Percentiles rank a stretch among this genome's conserved stretches.
phyloP scores from a whole-genome alignment of 2,113 vertebrate species.

The Cyprinodon variegatus region DNA sequence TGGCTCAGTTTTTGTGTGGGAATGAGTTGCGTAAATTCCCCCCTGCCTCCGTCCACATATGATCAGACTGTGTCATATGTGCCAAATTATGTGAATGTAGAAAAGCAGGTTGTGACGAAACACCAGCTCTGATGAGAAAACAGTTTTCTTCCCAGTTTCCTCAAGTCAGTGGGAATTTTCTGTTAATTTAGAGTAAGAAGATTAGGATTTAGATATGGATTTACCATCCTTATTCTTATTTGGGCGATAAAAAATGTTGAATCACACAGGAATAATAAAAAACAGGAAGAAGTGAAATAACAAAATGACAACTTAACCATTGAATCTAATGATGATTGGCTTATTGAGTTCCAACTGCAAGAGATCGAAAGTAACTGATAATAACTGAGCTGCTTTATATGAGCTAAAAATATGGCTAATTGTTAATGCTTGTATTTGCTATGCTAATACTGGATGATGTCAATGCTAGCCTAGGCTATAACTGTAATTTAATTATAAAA shows the following conservation, averaged over 20 bases:
- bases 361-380: too few relatives aligned
- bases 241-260: not conserved
- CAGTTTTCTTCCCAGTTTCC: not conserved
- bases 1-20: conserved; percentile 57
- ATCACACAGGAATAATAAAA: not conserved
- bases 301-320: too few relatives aligned
- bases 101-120: conserved; percentile 19
- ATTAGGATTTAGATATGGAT: not conserved
- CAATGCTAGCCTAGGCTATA: too few relatives aligned
- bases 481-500: too few relatives aligned
- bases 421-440: not conserved
- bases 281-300: too few relatives aligned
- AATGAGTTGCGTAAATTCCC: conserved; percentile 22
- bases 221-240: not conserved
- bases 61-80: conserved; percentile 69
- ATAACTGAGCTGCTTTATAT: not conserved
- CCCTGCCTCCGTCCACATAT: conserved; percentile 51
- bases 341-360: not conserved
- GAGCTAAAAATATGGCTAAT: not conserved
- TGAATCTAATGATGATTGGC: not conserved
- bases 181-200: not conserved
- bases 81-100: conserved; percentile 26
- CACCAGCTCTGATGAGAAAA: not conserved
- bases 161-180: not conserved
- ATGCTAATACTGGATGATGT: too few relatives aligned